Evolutionary conservation across 2,113 vertebrate genomes (phyloP), one percentile per base, ranked within the genome.

Genomic region (Phalacrocorax pelagicus): DNA sequence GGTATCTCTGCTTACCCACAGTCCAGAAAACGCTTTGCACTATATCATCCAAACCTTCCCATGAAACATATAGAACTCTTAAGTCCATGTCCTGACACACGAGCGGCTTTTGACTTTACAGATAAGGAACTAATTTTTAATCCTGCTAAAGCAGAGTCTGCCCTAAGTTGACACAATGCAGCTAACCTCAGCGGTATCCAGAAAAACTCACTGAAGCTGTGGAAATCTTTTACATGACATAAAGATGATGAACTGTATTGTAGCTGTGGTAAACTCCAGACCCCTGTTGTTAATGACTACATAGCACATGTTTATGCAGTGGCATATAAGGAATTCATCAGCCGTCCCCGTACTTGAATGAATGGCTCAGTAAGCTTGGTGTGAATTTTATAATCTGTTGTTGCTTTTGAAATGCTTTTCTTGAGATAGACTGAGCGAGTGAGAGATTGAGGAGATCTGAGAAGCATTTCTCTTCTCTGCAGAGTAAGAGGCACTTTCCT

Each of bases 261-360:
- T 65, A 86, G 81, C 89, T 84, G 80, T 83, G 88, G 72, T 55
- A 95, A 73, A 78, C 86, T 84, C 52, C 89, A 89, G 75, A 70
- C 49, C 65, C 30, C 9, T 74, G 58, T 81, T 94, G 83, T 92
- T 96, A 95, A 92, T 91, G 83, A 95, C 82, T 90, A 32, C 29
- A 83, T 0, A 86, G 86, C 59, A 92, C 88, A 71, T 92, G 57
- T 79, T 96, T 91, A 97, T 81, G 80, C 86, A 92, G 63, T 46
- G 80, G 77, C 83, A 81, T 55, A 84, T 91, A 84, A 89, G 57
- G 34, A 92, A 94, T 92, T 91, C 77, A 91, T 96, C 75, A 95
- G 51, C 69, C 52, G 72, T 96, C 83, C 72, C 80, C 0, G 3
- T 59, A 86, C 81, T 91, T 94, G 72, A 89, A 47, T 83, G 81